Evolutionary conservation across 2,888 invertebrate genomes (phyloP), one percentile per base, ranked within the genome.

Genomic region (Drosophila bunnanda): DNA sequence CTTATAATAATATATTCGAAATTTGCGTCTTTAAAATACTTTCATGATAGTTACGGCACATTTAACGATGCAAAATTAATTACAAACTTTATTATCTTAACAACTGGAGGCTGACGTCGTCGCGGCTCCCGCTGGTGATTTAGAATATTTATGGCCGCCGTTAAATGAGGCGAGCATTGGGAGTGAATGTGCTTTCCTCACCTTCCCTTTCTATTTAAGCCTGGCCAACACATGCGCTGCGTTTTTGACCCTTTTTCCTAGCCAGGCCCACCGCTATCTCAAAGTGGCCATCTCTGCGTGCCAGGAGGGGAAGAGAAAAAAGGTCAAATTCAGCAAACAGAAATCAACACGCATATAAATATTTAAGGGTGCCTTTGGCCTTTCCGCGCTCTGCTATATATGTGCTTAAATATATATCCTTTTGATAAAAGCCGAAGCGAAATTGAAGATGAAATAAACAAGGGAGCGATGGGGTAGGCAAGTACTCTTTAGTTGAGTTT

Each of bases 271-370:
- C 75, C 65, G 64, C 77, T 90, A 89, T 89, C 90, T 76, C 48
- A 52, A 70, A 76, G 72, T 75, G 65, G 66, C 67, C 84, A 90
- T 90, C 83, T 75, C 58, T 41, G 20, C 13, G 9, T 8, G 38
- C 32, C 38, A 32, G 34, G 38, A 15, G 48, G 20, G 58, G 52
- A 73, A 68, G 44, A 68, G 25, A 72, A 70, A 70, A 81, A 88
- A 85, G 89, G 88, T 88, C 85, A 88, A 79, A 77, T 88, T 83
- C 68, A 80, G 84, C 89, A 89, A 89, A 88, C 83, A 89, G 88
- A 87, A 89, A 89, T 90, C 90, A 89, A 84, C 90, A 89, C 88
- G 89, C 88, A 81, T 88, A 90, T 89, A 90, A 90, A 90, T 89
- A 82, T 89, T 90, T 80, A 81, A 84, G 74, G 59, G 75, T 58